These are phyloP conservation scores for Phyllotreta striolata DNA, from an alignment of 2,888 invertebrate species.

Conservation along the genomic window DNA sequence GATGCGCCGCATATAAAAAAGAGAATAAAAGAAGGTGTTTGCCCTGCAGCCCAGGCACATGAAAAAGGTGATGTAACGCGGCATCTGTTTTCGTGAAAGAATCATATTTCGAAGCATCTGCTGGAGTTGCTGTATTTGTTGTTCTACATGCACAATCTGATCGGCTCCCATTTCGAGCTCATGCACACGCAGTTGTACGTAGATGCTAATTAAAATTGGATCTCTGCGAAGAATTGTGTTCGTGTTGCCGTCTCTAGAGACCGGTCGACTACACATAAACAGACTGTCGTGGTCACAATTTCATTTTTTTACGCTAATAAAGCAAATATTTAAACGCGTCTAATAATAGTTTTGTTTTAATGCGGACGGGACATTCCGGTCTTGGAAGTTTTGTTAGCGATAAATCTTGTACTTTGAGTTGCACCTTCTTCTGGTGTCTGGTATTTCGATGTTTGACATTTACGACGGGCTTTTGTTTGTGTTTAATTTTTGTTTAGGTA, in stretches of 20 bases:
- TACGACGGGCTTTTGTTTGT: too few species aligned
- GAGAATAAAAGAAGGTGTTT: conserved; percentile 15
- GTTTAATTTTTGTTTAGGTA: too few species aligned
- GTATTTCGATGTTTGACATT: too few species aligned
- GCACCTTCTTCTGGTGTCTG: too few species aligned
- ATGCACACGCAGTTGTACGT: conserved; percentile 14
- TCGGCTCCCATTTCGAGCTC: conserved; percentile 10
- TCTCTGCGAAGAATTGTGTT: neutral
- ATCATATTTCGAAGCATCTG: conserved; percentile 35
- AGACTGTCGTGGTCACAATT: too few species aligned
- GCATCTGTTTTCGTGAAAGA: conserved; percentile 31
- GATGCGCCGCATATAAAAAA: neutral
- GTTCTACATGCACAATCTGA: conserved; percentile 23
- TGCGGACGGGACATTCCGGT: too few species aligned
- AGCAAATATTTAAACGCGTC: too few species aligned
- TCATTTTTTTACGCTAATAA: too few species aligned
- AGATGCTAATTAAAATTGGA: conserved; percentile 25
- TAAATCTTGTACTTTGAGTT: too few species aligned
- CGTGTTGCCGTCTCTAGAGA: neutral
- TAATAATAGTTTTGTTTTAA: too few species aligned
- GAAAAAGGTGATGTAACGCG: conserved; percentile 31
- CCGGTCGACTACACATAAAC: too few species aligned
- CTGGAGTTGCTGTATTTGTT: conserved; percentile 24
- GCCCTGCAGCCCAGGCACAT: neutral
- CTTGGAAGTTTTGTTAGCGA: too few species aligned